phyloP scores from a whole-genome alignment of 2,113 vertebrate genomes.

The Stegostoma tigrinum region DNA sequence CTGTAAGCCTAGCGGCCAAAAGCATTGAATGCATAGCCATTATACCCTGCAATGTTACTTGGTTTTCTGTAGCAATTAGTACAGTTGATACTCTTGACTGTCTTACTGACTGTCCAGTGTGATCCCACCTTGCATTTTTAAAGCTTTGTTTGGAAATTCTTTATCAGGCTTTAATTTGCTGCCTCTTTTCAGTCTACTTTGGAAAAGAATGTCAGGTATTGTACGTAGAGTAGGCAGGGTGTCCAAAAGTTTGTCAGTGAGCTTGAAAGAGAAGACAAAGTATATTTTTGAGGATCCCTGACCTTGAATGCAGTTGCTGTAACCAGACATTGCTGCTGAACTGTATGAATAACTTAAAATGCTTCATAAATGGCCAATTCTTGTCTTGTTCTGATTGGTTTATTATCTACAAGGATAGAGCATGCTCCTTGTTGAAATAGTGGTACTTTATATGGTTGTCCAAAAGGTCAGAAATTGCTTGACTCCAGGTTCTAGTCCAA shows the following conservation, averaged over 20 bases:
- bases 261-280: background rate
- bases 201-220: background rate
- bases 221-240: background rate
- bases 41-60: background rate
- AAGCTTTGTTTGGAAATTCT: background rate
- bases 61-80: background rate
- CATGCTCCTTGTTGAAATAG: background rate
- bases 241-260: background rate
- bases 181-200: background rate
- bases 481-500: too few species aligned
- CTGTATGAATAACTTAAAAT: background rate
- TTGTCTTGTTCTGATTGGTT: background rate
- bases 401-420: background rate
- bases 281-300: background rate
- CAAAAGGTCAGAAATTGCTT: too few species aligned
- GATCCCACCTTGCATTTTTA: background rate
- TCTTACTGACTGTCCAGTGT: background rate
- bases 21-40: background rate
- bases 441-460: too few species aligned
- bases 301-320: background rate
- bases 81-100: background rate
- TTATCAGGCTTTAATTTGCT: background rate
- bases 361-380: background rate
- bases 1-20: background rate
- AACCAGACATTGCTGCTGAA: background rate